Conservation (phyloP, 1,140 invertebrate genomes). For the Zaprionus vittiger region DNA sequence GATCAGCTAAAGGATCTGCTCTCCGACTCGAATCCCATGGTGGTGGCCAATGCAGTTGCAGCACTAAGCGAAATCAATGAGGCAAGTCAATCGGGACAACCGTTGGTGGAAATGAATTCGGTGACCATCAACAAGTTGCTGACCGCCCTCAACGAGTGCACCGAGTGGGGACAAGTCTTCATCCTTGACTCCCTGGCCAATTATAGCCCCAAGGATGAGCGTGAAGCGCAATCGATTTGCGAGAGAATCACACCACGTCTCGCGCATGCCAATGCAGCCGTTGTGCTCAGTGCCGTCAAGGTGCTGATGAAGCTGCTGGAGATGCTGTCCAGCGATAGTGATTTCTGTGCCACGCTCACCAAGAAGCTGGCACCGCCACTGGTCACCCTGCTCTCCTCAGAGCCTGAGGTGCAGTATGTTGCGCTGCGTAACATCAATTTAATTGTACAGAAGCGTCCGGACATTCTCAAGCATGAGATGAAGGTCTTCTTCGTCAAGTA, state of each 20-base stretch:
- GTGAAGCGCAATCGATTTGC: slow-evolving; percentile 99
- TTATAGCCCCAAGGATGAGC: slow-evolving; percentile 98
- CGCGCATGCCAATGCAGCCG: slow-evolving; percentile 99
- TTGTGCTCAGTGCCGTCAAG: slow-evolving; percentile 99
- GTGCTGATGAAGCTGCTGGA: slow-evolving; percentile 99
- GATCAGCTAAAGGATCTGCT: slow-evolving; percentile 98
- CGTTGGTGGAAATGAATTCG: slow-evolving; percentile 97
- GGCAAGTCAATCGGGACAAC: slow-evolving; percentile 95
- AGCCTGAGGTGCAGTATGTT: slow-evolving; percentile 99
- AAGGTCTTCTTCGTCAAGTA: slow-evolving; percentile 99
- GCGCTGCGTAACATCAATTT: slow-evolving; percentile 99
- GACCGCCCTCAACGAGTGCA: slow-evolving; percentile 99
- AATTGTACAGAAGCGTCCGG: slow-evolving; percentile 99
- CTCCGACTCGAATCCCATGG: slow-evolving; percentile 99
- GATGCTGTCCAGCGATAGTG: slow-evolving; percentile 96
- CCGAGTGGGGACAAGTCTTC: slow-evolving; percentile 99
- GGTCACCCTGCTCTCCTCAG: slow-evolving; percentile 98
- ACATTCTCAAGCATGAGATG: slow-evolving; percentile 99
- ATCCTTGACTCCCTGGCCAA: slow-evolving; percentile 99
- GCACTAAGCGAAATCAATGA: slow-evolving; percentile 99
- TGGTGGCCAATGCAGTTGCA: slow-evolving; percentile 99
- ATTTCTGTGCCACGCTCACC: slow-evolving; percentile 96
- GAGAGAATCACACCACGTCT: slow-evolving; percentile 98
- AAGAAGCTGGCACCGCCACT: slow-evolving; percentile 99
- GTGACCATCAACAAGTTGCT: slow-evolving; percentile 99